Base-by-base conservation (phyloP, 2,113 vertebrate species). In the Rhombomys opimus region DNA sequence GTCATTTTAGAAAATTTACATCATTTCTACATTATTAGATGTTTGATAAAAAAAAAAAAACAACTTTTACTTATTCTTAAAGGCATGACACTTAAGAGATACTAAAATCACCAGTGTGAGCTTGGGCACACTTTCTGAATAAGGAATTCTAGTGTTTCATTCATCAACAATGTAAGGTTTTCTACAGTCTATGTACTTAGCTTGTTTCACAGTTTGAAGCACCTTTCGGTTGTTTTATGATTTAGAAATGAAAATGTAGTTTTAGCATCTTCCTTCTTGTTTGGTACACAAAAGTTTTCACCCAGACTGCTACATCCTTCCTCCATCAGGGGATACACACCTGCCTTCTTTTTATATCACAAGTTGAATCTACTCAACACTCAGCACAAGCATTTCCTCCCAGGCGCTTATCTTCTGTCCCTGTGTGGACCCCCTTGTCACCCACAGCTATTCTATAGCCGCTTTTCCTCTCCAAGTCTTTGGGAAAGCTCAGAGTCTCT, bases 381-480 rank as follows among this genome's bases (percentile, higher is more conserved):
- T 4, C 5, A 23, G 5, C 81, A 22, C 35, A 27, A 89, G 25
- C 0, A 20, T 8, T 32, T 54, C 15, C 61, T 75, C 20, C 2
- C 5, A 54, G 14, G 1, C 1, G 3, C 9, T 5, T 12, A 2
- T 23, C 5, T 46, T 35, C 20, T 32, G 59, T 6, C 8, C 14
- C 27, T 22, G 22, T 10, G 2, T 30, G 30, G 23, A 76, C 5
- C 15, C 7, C 17, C 2, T 46, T 9, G 23, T 50, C 1, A 3
- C 65, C 67, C 25, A 25, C 6, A 75, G 35, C n/a, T 90, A 8
- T 50, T 32, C 22, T 5, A 5, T 20, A 13, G 25, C 0, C 18
- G 67, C 9, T 9, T n/a, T 63, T 96, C 8, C 54, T n/a, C 12
- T 52, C 67, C 30, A 77, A 46, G 38, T 25, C 11, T 68, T 93